Evolutionary conservation across 2,797 vertebrate species (phyloP).

Genomic region (Aphelocoma californica): DNA sequence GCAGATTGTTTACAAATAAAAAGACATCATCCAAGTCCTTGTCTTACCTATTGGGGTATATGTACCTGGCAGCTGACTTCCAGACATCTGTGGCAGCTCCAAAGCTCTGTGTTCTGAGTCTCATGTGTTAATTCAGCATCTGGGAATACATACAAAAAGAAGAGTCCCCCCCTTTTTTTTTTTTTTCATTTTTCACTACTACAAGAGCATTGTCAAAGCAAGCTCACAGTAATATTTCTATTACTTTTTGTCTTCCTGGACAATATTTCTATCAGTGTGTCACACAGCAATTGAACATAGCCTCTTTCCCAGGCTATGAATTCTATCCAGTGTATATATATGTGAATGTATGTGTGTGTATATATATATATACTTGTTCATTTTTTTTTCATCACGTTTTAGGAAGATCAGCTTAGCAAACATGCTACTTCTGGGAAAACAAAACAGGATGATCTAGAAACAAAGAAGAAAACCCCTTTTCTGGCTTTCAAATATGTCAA

Average conservation of each 20-base stretch:
- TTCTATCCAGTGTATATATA: not conserved
- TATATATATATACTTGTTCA: too few relatives aligned
- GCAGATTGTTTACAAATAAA: not conserved
- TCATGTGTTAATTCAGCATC: not conserved
- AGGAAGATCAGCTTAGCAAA: not conserved
- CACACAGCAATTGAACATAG: not conserved
- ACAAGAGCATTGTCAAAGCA: not conserved
- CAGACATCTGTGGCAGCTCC: not conserved
- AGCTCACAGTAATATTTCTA: not conserved
- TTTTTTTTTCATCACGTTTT: not conserved
- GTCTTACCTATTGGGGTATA: fast-evolving
- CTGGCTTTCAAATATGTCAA: not conserved
- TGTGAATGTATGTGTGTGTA: too few relatives aligned
- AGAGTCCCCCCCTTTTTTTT: not conserved
- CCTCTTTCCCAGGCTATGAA: not conserved
- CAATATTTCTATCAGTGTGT: not conserved
- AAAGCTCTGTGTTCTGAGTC: not conserved
- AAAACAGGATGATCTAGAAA: not conserved
- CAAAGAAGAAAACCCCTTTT: not conserved
- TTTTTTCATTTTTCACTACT: fast-evolving
- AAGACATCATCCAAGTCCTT: not conserved
- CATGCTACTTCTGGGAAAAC: not conserved
- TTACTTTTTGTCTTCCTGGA: not conserved
- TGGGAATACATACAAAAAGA: not conserved
- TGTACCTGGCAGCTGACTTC: not conserved